Evolutionary conservation across 23 tunicate species (phyloP), one percentile per base, ranked within the genome.

Genomic region (Ciona savignyi): DNA sequence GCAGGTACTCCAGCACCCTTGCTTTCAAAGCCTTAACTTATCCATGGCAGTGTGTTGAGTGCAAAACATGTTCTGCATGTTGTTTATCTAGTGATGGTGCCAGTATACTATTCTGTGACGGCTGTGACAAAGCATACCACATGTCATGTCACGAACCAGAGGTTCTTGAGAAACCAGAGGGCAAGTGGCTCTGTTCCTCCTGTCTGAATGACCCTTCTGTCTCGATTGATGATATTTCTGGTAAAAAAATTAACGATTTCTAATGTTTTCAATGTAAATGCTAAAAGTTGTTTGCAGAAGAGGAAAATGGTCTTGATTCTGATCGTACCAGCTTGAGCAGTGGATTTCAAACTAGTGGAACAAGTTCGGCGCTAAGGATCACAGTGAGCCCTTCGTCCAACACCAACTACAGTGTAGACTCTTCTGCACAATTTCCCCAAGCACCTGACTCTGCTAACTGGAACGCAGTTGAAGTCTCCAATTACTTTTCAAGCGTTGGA

Each of bases 31-130:
- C 87, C 23, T 51, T 68, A 29, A 35, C 80, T 22, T 82, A 82
- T 67, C 75, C 87, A 67, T 82, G 87, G 87, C 87, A 82, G 51
- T 82, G 87, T 68, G 34, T 82, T 31, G 87, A 82, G 25, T 82
- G 87, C 70, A 82, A 82, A 68, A 82, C 87, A 29, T 82, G 87
- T 72, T 29, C 66, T 3, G 70, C 60, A 0, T 82, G 87, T 68
- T 33, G 27, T 32, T 49, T 80, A 19, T 75, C 87, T 34, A 32
- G 30, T n/a, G 80, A 82, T 74, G 87, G 80, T 1, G 87, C 65
- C 27, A 67, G 51, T 25, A 82, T 82, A 3, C 51, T 82, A 33
- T 82, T 82, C 51, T 82, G 87, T 75, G 87, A 82, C 60, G 80
- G 71, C 2, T 82, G 87, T 74, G 87, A 82, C 77, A 82, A 82